phyloP scores from a whole-genome alignment of 2,113 vertebrate species.

The Ptilonorhynchus violaceus region DNA sequence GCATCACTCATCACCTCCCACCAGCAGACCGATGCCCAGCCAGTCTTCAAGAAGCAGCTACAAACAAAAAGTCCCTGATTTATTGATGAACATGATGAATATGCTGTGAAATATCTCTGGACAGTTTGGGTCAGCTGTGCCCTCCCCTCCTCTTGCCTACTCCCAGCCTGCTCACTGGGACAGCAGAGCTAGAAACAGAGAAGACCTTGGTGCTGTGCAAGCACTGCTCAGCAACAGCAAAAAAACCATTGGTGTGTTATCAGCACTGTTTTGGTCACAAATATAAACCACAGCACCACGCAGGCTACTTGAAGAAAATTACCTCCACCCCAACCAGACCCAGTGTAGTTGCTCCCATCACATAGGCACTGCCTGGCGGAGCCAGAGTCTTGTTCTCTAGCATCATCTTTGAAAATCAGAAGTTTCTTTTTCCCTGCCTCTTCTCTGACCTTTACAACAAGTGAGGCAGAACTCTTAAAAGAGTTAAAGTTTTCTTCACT shows the following conservation, averaged over 20 bases:
- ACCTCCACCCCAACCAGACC: not conserved
- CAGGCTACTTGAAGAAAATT: not conserved
- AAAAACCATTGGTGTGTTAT: not conserved
- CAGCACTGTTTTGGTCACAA: not conserved
- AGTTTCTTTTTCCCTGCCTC: not conserved
- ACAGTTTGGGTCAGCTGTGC: not conserved
- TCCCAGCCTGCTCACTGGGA: not conserved
- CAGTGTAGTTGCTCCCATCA: not conserved
- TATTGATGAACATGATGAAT: not conserved
- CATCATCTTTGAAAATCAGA: not conserved
- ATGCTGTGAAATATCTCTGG: not conserved
- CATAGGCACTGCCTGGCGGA: not conserved
- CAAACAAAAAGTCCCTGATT: not conserved
- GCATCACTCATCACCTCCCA: conserved; percentile 4
- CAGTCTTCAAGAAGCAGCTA: not conserved
- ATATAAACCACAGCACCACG: not conserved
- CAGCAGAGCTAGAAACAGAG: not conserved
- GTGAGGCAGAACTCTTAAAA: not conserved
- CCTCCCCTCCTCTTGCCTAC: not conserved
- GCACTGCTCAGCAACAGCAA: not conserved
- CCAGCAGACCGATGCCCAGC: not conserved
- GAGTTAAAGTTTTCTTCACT: not conserved
- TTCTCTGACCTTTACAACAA: not conserved
- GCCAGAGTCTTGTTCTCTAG: not conserved
- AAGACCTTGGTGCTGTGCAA: not conserved